These are phyloP conservation scores for Aspidoscelis tigris DNA, from an alignment of 2,113 vertebrate species.

Conservation along the genomic window DNA sequence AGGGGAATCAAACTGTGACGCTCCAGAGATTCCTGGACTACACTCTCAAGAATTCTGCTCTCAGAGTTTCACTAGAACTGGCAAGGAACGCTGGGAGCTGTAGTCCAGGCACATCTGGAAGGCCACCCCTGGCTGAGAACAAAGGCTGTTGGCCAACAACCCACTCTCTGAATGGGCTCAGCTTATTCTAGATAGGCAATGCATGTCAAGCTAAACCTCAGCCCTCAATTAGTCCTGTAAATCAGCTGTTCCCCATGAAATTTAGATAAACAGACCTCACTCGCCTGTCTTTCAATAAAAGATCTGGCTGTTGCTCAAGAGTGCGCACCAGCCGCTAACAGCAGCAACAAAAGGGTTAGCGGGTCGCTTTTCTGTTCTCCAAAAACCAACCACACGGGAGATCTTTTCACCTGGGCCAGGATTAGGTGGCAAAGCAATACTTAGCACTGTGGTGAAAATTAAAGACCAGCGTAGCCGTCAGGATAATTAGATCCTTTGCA, in stretches of 20 bases:
- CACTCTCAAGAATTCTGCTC: too few species aligned
- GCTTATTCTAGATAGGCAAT: background rate
- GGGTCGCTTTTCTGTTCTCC: background rate
- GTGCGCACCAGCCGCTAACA: background rate
- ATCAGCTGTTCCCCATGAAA: slow-evolving; percentile 15
- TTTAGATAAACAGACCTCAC: slow-evolving; percentile 1
- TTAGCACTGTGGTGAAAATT: slow-evolving; percentile 33
- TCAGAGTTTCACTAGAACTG: too few species aligned
- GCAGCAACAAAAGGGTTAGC: background rate
- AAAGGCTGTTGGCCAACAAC: background rate
- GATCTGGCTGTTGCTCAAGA: background rate
- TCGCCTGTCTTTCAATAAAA: background rate
- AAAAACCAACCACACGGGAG: background rate
- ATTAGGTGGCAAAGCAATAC: slow-evolving; percentile 29
- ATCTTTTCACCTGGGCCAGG: background rate
- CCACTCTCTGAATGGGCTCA: background rate
- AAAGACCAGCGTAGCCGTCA: background rate
- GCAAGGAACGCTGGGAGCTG: too few species aligned
- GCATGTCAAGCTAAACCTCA: background rate
- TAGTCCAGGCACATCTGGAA: too few species aligned
- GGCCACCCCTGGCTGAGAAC: background rate
- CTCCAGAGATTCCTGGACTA: too few species aligned
- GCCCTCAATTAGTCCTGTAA: slow-evolving; percentile 5
- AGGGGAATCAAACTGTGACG: too few species aligned
- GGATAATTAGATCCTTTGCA: slow-evolving; percentile 7